Conservation (phyloP, 1,140 invertebrate genomes). For the Diprion similis region DNA sequence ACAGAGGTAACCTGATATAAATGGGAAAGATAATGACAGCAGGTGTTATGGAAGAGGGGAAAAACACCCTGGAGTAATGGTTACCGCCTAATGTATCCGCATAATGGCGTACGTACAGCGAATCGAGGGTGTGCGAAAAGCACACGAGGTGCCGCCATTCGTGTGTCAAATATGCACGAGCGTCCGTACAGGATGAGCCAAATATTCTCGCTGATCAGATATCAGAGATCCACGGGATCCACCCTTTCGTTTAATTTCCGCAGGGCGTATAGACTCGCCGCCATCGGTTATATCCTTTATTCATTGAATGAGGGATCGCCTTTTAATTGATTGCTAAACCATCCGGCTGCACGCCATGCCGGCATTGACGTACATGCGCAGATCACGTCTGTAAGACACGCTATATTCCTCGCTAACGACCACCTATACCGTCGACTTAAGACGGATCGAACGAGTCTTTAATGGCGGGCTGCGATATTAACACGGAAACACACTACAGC, state of each 20-base stretch:
- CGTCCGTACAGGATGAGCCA: too few relatives aligned
- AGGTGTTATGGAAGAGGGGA: too few relatives aligned
- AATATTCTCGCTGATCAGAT: neutral
- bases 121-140: too few relatives aligned
- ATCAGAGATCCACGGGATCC: neutral
- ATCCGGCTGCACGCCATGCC: neutral
- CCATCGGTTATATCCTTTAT: neutral
- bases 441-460: constrained; percentile 1
- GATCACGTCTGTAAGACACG: neutral
- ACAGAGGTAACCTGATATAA: neutral
- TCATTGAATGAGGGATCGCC: neutral
- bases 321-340: neutral
- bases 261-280: neutral
- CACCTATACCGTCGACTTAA: neutral
- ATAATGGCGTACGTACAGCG: too few relatives aligned
- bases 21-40: neutral
- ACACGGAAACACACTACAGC: neutral
- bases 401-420: neutral
- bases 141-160: too few relatives aligned
- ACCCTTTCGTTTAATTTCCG: neutral
- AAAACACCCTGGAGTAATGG: too few relatives aligned
- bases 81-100: too few relatives aligned
- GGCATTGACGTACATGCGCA: too few relatives aligned
- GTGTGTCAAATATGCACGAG: too few relatives aligned
- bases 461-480: neutral